These are phyloP conservation scores for Cactoblastis cactorum DNA, from an alignment of 2,888 invertebrate genomes.

Conservation along the genomic window DNA sequence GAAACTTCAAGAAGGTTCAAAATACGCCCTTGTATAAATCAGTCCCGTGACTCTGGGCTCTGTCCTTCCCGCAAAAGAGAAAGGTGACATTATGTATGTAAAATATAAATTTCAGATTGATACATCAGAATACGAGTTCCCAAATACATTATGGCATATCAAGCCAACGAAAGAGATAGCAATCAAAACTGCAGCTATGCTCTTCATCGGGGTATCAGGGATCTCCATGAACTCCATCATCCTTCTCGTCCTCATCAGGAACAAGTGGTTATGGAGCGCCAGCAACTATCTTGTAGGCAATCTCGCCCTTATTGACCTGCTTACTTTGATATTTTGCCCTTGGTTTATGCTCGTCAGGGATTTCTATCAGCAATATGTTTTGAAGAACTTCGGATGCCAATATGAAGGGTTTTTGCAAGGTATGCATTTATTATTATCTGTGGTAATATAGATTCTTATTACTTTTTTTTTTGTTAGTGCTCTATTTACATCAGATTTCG, in stretches of 20 bases:
- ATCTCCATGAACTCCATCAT: slow-evolving; percentile 83
- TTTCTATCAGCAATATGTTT: slow-evolving; percentile 87
- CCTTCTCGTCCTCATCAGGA: slow-evolving; percentile 80
- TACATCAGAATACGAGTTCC: slow-evolving; percentile 71
- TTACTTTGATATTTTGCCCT: slow-evolving; percentile 84
- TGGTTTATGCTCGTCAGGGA: slow-evolving; percentile 87
- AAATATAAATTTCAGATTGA: slow-evolving; percentile 47
- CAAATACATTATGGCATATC: slow-evolving; percentile 83
- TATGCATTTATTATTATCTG: slow-evolving; percentile 31
- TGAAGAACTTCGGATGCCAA: slow-evolving; percentile 86
- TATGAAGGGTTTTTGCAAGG: slow-evolving; percentile 88
- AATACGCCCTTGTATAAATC: too few species aligned
- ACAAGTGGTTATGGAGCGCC: slow-evolving; percentile 82
- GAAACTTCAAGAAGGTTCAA: too few species aligned
- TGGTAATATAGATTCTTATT: too few species aligned
- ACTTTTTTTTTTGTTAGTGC: not conserved
- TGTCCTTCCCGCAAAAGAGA: too few species aligned
- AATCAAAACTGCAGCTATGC: slow-evolving; percentile 79
- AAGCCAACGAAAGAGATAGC: slow-evolving; percentile 80
- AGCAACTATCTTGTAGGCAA: slow-evolving; percentile 87
- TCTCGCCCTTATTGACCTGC: slow-evolving; percentile 85
- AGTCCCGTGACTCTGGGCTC: too few species aligned
- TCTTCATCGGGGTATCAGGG: slow-evolving; percentile 82
- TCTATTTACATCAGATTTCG: not conserved
- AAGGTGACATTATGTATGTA: too few species aligned